phyloP scores from a whole-genome alignment of 2,797 vertebrate species.

The Centroberyx gerrardi region DNA sequence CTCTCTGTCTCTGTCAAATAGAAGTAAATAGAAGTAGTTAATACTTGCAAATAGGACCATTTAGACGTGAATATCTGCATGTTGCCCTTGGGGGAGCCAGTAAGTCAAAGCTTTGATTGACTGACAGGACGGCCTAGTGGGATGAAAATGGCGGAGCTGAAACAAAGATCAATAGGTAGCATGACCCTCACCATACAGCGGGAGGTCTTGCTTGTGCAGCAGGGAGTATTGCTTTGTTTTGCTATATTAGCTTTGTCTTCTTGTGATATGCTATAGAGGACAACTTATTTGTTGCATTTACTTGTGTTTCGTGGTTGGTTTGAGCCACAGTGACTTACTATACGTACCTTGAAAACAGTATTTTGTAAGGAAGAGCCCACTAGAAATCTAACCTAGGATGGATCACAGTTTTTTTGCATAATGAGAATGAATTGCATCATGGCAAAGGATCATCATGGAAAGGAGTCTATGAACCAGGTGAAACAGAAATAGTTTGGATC shows the following conservation, averaged over 20 bases:
- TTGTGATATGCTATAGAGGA: neutral
- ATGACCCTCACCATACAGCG: constrained; percentile 10
- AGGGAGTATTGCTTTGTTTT: neutral
- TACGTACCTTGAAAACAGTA: too few species aligned
- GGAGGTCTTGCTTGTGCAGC: neutral
- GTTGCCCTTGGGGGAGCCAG: constrained; percentile 1
- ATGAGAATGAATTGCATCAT: too few species aligned
- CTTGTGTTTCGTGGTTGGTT: too few species aligned
- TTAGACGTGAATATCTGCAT: neutral
- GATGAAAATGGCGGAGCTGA: constrained; percentile 19
- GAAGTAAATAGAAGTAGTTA: neutral
- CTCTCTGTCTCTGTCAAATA: too few species aligned
- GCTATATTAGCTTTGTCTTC: neutral
- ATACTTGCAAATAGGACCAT: neutral
- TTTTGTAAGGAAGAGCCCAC: too few species aligned
- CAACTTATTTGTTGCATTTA: too few species aligned
- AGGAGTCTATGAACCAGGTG: neutral
- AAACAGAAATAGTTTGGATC: neutral
- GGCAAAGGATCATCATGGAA: too few species aligned
- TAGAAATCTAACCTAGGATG: too few species aligned
- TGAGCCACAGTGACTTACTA: too few species aligned
- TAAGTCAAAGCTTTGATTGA: constrained; percentile 19
- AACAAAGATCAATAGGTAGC: constrained; percentile 33
- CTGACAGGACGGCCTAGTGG: neutral
- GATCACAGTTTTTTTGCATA: too few species aligned